Base-by-base conservation (phyloP, 2,888 invertebrate genomes). In the Cancer borealis region DNA sequence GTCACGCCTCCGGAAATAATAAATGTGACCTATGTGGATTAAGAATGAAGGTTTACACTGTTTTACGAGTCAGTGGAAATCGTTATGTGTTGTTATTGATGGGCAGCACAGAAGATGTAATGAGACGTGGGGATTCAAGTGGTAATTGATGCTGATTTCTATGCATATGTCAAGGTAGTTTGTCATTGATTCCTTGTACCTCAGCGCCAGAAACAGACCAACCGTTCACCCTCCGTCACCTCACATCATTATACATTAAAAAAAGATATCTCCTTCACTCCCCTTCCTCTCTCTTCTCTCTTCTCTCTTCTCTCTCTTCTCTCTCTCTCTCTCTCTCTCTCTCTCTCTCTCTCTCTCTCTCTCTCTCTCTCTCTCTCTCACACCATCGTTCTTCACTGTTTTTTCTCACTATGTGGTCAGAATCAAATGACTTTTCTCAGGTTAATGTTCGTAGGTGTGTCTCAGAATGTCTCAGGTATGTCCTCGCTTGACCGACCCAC, bases 211-310 rank as follows among this genome's bases (percentile, higher is more conserved):
- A 79, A 30, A 26, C 79, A 79, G 30, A 79, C 79, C 79, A 26
- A 30, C 79, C 91, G 30, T 66, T 91, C 79, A 10, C 79, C 79
- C 79, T 79, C 79, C 26, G 30, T 30, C 30, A 12, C 79, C 30
- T 79, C 26, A 79, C 79, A 26, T 79, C 79, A 79, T 79, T 79
- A 79, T 21, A 30, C 79, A 79, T 30, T 79, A 14, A 66, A 39
- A 3, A 47, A 66, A 92, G 47, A 92, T 26, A 30, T 21, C 45
- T 60, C 92, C 60, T 66, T 26, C 14, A 90, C 49, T 90, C 90
- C 92, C 46, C 66, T 39, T 46, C 46, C 87, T 46, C 45, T 21
- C 14, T 84, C n/a, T 87, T 49, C 92, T 87, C 87, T 26, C 91
- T 39, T 26, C 66, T 17, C 66, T 17, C 66, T 17, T 17, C 66